These are phyloP conservation scores for Cebus imitator DNA, from an alignment of 2,113 vertebrate species.

Conservation along the genomic window DNA sequence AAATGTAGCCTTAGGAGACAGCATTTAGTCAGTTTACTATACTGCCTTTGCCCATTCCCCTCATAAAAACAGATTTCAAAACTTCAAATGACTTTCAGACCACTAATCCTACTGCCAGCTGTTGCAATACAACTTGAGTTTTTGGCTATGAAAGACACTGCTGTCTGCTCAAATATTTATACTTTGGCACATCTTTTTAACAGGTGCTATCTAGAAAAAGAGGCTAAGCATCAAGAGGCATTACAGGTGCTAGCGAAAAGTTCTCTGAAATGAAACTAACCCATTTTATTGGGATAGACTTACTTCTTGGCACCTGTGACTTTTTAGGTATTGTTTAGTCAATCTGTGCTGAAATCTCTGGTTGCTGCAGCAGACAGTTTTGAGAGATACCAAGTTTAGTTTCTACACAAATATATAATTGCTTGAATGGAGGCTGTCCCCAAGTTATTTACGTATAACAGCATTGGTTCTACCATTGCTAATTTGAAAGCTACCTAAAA, in stretches of 20 bases:
- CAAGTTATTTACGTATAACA: not conserved
- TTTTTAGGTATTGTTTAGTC: constrained; percentile 51
- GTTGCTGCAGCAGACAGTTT: constrained; percentile 38
- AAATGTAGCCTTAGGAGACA: not conserved
- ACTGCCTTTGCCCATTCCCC: constrained; percentile 14
- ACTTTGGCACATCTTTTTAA: constrained; percentile 64
- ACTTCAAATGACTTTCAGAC: constrained; percentile 64
- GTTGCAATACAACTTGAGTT: constrained; percentile 38
- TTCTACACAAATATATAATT: not conserved
- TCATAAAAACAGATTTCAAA: constrained; percentile 62
- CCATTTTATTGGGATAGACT: constrained; percentile 28
- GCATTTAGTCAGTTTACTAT: not conserved
- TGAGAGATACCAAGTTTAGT: constrained; percentile 23
- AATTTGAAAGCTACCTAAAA: constrained; percentile 13
- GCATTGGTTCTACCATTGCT: not conserved
- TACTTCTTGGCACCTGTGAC: constrained; percentile 48
- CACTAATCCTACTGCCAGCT: constrained; percentile 58
- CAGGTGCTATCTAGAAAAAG: constrained; percentile 56
- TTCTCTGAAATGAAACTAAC: not conserved
- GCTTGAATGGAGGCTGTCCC: not conserved
- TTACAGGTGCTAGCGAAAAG: constrained; percentile 35
- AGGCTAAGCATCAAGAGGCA: not conserved
- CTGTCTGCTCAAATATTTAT: constrained; percentile 39
- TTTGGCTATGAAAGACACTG: constrained; percentile 48
- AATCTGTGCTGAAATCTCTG: not conserved